Evolutionary conservation across 2,797 vertebrate genomes (phyloP).

Genomic region (Acanthiza pusilla): DNA sequence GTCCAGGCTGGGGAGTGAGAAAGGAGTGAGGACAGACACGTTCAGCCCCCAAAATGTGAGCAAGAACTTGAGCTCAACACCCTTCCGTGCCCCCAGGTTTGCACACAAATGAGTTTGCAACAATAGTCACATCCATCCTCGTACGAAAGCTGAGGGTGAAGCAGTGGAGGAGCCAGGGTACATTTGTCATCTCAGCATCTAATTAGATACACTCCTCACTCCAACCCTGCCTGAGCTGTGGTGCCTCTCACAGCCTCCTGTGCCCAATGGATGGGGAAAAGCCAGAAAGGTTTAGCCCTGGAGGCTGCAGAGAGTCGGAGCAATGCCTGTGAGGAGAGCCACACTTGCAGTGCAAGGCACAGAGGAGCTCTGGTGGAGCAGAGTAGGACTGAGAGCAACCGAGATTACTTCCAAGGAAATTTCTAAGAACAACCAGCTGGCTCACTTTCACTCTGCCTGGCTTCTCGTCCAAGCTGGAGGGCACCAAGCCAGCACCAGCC

Average conservation of each 20-base stretch:
- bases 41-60: background rate
- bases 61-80: background rate
- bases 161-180: background rate
- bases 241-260: background rate
- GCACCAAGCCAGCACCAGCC: background rate
- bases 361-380: background rate
- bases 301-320: background rate
- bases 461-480: background rate
- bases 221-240: background rate
- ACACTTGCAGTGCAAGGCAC: accelerated
- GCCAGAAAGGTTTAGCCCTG: background rate
- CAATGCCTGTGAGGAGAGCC: accelerated
- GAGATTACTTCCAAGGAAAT: background rate
- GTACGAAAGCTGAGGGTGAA: background rate
- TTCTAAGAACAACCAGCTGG: background rate
- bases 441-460: background rate
- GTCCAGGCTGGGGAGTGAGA: background rate
- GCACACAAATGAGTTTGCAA: background rate
- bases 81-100: background rate
- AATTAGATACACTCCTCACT: background rate
- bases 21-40: accelerated
- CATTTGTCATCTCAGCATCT: background rate
- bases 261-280: background rate
- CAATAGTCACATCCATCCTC: background rate
- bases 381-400: background rate